A percentile compares a stretch with the other conserved stretches of the same genome.
phyloP scores from a whole-genome alignment of 2,113 vertebrate genomes.

The Nothoprocta pentlandii region DNA sequence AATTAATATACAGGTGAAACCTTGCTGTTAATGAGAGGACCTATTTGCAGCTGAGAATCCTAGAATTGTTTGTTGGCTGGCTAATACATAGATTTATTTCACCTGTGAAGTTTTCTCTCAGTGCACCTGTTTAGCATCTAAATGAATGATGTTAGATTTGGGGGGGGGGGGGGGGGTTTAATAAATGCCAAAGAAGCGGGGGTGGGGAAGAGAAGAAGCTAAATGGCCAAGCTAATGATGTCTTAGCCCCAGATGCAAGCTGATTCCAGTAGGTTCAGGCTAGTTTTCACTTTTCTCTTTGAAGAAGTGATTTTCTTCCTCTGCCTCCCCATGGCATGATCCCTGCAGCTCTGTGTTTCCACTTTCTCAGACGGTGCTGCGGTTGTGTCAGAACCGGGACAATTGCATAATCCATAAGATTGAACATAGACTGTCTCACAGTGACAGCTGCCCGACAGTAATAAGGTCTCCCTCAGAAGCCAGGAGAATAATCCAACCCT shows the following conservation, averaged over 20 bases:
- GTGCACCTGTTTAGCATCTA: background rate
- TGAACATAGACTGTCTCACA: background rate
- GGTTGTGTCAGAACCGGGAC: constrained; percentile 39
- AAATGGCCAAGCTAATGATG: background rate
- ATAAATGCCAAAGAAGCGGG: background rate
- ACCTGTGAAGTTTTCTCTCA: background rate
- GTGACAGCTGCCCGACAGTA: constrained; percentile 14
- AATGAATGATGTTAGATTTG: background rate
- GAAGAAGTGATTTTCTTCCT: background rate
- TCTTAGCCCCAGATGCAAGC: background rate
- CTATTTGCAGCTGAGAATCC: background rate
- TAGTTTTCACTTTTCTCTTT: background rate
- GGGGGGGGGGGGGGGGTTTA: background rate
- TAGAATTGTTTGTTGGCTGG: background rate
- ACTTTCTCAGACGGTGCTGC: background rate
- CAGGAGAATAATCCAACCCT: constrained; percentile 10
- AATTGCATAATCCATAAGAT: constrained; percentile 53
- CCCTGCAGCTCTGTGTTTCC: constrained; percentile 7
- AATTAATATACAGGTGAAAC: background rate
- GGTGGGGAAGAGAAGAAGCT: background rate
- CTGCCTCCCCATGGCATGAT: background rate
- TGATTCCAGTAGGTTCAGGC: background rate
- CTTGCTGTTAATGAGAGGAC: background rate
- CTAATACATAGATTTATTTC: background rate
- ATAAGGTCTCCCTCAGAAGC: background rate